These are phyloP conservation scores for Chaitophorus viminalis DNA, from an alignment of 2,888 invertebrate genomes.

Conservation along the genomic window DNA sequence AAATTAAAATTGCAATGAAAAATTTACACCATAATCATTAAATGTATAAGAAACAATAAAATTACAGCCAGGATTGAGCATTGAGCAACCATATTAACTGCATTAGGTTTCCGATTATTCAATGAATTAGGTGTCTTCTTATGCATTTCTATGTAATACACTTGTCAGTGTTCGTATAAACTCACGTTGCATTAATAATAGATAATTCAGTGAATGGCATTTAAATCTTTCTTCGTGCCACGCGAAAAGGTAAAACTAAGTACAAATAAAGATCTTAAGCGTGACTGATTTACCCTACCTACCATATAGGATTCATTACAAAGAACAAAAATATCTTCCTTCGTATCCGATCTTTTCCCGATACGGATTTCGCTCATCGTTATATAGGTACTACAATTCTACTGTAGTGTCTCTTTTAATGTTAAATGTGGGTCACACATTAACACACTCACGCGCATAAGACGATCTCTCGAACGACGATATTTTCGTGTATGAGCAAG, in stretches of 20 bases:
- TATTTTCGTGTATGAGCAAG: not conserved
- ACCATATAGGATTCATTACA: not conserved
- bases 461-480: conserved; percentile 6
- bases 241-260: not conserved
- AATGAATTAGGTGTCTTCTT: not conserved
- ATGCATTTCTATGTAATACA: not conserved
- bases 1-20: too few relatives aligned
- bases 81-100: too few relatives aligned
- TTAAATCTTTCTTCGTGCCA: conserved; percentile 1
- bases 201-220: not conserved
- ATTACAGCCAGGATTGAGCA: too few relatives aligned
- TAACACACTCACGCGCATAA: not conserved
- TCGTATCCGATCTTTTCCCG: not conserved
- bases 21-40: not conserved
- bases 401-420: not conserved
- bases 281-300: not conserved
- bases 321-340: not conserved
- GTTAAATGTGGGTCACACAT: conserved; percentile 27
- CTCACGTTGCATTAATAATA: not conserved
- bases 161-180: not conserved
- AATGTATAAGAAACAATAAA: not conserved
- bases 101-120: not conserved
- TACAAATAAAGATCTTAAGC: not conserved
- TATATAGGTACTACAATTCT: not conserved
- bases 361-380: conserved; percentile 9